Conservation (phyloP, 1,140 invertebrate genomes). For the Tribolium madens region DNA sequence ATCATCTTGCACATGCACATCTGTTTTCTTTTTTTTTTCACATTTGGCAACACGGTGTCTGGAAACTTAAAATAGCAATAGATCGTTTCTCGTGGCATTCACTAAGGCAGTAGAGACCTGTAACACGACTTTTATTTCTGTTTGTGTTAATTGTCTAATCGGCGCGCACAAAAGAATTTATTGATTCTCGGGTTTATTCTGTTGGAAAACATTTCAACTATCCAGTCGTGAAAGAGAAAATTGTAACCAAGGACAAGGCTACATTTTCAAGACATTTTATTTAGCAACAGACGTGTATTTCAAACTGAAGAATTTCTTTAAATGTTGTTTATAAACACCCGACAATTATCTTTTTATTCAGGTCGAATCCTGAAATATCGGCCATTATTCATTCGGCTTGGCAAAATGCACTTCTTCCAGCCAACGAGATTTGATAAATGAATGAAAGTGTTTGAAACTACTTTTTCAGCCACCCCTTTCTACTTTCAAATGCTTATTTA, state of each 20-base stretch:
- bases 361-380: neutral
- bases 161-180: conserved; percentile 33
- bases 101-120: conserved; percentile 26
- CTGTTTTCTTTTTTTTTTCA: conserved; percentile 48
- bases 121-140: conserved; percentile 19
- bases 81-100: conserved; percentile 45
- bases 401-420: conserved; percentile 20
- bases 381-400: conserved; percentile 10
- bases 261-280: conserved; percentile 41
- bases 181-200: conserved; percentile 27
- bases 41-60: conserved; percentile 57
- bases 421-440: conserved; percentile 27
- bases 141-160: conserved; percentile 36
- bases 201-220: conserved; percentile 40
- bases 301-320: conserved; percentile 42
- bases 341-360: conserved; percentile 27
- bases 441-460: neutral
- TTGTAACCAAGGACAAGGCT: conserved; percentile 34
- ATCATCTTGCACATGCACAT: conserved; percentile 36
- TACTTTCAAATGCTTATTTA: neutral
- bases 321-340: conserved; percentile 44
- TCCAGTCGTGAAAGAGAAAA: conserved; percentile 34
- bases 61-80: conserved; percentile 57
- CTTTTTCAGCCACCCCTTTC: conserved; percentile 6
- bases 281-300: conserved; percentile 22